A percentile compares a stretch with the other conserved stretches of the same genome.
Evolutionary conservation across 2,888 invertebrate species (phyloP).

Genomic region (Aphodius sticticus): DNA sequence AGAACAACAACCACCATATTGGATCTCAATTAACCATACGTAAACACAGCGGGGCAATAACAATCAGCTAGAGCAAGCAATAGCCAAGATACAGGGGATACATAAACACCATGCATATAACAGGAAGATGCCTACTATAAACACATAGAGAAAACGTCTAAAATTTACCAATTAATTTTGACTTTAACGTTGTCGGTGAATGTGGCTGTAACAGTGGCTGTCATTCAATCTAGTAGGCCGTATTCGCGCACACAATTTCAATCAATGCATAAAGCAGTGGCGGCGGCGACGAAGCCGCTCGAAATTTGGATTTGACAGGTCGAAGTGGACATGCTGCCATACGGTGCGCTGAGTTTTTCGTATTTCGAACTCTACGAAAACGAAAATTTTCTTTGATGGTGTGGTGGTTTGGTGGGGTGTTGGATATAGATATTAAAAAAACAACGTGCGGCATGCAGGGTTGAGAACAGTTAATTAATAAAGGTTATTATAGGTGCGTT

Average conservation of each 20-base stretch:
- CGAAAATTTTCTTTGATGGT: not conserved
- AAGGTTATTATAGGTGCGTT: not conserved
- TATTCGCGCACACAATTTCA: not conserved
- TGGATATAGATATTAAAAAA: not conserved
- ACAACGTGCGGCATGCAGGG: not conserved
- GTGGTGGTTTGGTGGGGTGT: not conserved
- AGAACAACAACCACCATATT: slow-evolving; percentile 19
- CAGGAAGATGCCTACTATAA: slow-evolving; percentile 5
- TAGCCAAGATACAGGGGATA: not conserved
- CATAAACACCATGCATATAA: slow-evolving; percentile 24
- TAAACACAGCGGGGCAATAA: slow-evolving; percentile 30
- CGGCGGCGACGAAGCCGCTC: not conserved
- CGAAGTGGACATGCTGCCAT: not conserved
- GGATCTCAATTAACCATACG: not conserved
- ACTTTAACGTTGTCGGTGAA: slow-evolving; percentile 62
- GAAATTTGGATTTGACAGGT: not conserved
- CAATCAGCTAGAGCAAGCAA: not conserved
- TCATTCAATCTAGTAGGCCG: slow-evolving; percentile 25
- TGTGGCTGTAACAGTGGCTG: slow-evolving; percentile 59
- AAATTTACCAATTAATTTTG: slow-evolving; percentile 59
- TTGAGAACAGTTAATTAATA: too few relatives aligned
- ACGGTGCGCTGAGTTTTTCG: not conserved
- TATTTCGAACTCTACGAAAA: not conserved
- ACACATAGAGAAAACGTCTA: slow-evolving; percentile 20
- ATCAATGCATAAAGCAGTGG: too few relatives aligned